phyloP scores from a whole-genome alignment of 1,140 invertebrate species.

The Ladona fulva region DNA sequence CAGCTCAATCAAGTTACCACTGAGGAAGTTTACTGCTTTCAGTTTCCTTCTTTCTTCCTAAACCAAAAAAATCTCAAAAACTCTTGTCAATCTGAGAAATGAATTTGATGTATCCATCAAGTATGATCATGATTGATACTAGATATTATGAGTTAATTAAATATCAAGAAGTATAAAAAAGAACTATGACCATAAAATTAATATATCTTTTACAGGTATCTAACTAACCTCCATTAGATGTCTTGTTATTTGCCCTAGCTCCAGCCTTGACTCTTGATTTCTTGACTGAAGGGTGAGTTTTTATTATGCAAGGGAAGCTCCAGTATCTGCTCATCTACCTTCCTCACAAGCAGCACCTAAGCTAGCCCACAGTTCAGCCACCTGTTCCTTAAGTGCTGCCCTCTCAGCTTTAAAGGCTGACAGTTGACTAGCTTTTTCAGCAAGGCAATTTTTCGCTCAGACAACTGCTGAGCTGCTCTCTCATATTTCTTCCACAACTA shows the following conservation, averaged over 20 bases:
- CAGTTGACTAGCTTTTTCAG: slow-evolving; percentile 71
- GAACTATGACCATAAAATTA: too few relatives aligned
- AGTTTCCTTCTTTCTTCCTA: too few relatives aligned
- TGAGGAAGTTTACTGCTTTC: too few relatives aligned
- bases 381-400: slow-evolving; percentile 61
- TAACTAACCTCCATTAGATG: slow-evolving; percentile 61
- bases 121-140: too few relatives aligned
- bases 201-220: background rate
- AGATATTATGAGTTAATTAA: too few relatives aligned
- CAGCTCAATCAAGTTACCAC: too few relatives aligned
- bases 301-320: slow-evolving; percentile 56
- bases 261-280: slow-evolving; percentile 81
- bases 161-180: too few relatives aligned
- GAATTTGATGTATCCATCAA: too few relatives aligned
- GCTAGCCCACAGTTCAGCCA: slow-evolving; percentile 62
- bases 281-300: slow-evolving; percentile 67
- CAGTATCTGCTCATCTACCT: slow-evolving; percentile 44
- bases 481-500: slow-evolving; percentile 87
- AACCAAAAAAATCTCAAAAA: background rate
- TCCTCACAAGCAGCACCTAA: slow-evolving; percentile 65
- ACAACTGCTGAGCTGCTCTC: slow-evolving; percentile 72
- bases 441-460: slow-evolving; percentile 68
- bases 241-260: slow-evolving; percentile 77
- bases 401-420: slow-evolving; percentile 68
- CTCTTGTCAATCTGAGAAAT: too few relatives aligned